These are phyloP conservation scores for Canis aureus DNA, from an alignment of 2,113 vertebrate species.

Conservation along the genomic window DNA sequence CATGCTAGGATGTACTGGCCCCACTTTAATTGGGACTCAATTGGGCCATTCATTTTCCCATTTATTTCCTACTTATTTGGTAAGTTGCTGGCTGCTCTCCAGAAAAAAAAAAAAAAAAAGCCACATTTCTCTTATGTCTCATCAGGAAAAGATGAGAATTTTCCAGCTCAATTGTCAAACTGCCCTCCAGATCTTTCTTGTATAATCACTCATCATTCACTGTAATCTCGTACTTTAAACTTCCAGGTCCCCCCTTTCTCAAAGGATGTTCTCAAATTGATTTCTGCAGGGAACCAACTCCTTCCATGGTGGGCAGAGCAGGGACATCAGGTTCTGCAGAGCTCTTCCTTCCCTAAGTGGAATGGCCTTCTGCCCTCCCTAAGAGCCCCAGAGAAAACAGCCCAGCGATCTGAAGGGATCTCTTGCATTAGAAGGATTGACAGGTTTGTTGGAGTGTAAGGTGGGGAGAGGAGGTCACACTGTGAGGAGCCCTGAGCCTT, in stretches of 20 bases:
- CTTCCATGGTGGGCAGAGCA: background rate
- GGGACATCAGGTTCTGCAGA: background rate
- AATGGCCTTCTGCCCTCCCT: background rate
- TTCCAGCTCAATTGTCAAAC: slow-evolving; percentile 3
- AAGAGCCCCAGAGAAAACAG: background rate
- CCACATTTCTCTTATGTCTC: background rate
- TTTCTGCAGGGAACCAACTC: background rate
- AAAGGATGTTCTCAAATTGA: background rate
- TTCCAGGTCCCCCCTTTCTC: background rate
- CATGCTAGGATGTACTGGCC: background rate
- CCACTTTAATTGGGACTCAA: background rate
- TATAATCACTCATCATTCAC: slow-evolving; percentile 21
- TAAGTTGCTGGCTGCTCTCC: slow-evolving; percentile 7
- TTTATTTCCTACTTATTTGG: slow-evolving; percentile 38
- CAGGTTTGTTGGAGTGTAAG: background rate
- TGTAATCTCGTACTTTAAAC: background rate
- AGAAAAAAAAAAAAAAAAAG: background rate
- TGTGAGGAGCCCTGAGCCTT: background rate
- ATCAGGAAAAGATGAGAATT: slow-evolving; percentile 57
- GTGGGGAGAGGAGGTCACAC: rapidly evolving
- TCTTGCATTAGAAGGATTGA: background rate
- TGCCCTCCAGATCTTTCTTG: slow-evolving; percentile 25
- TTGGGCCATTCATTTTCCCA: background rate
- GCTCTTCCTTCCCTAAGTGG: background rate
- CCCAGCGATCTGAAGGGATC: background rate